Conservation (phyloP, 37 sponge, comb jelly and placozoan genomes). For the Eunapius fragilis region DNA sequence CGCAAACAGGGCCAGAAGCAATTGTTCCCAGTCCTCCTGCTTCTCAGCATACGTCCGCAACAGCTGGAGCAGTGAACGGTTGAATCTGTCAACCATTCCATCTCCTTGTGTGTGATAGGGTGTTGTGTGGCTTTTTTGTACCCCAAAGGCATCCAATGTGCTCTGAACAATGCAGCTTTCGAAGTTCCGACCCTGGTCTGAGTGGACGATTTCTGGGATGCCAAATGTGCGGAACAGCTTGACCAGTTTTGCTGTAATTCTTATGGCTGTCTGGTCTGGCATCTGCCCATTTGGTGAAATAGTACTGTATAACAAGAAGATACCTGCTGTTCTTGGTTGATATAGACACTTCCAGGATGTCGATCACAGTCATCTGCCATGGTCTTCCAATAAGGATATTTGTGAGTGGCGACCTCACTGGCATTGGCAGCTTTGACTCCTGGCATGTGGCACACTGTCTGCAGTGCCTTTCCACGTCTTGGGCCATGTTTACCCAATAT, state of each 20-base stretch:
- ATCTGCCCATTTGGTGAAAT: slow-evolving; percentile 69
- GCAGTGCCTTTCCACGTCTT: slow-evolving; percentile 41
- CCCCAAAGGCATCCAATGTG: slow-evolving; percentile 43
- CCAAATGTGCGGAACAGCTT: slow-evolving; percentile 28
- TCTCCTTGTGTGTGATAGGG: slow-evolving; percentile 65
- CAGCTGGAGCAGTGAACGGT: slow-evolving; percentile 50
- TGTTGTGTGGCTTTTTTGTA: slow-evolving; percentile 37
- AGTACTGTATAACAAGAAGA: slow-evolving; percentile 55
- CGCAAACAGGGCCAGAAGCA: slow-evolving; percentile 57
- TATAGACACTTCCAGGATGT: slow-evolving; percentile 55
- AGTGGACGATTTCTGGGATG: slow-evolving; percentile 41
- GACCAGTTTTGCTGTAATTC: slow-evolving; percentile 15
- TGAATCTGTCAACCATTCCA: slow-evolving; percentile 75
- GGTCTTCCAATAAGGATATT: slow-evolving; percentile 28
- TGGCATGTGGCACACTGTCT: slow-evolving; percentile 44
- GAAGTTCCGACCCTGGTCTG: slow-evolving; percentile 70
- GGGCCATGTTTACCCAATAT: slow-evolving; percentile 68
- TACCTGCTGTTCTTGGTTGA: slow-evolving; percentile 47
- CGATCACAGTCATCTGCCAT: slow-evolving; percentile 52
- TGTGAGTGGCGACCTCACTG: slow-evolving; percentile 14
- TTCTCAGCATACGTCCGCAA: slow-evolving; percentile 42
- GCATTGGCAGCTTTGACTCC: slow-evolving; percentile 17
- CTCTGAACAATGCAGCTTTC: slow-evolving; percentile 33
- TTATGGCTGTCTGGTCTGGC: slow-evolving; percentile 46
- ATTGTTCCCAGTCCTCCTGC: slow-evolving; percentile 59